Evolutionary conservation across 2,888 invertebrate species (phyloP).

Genomic region (Heteromurus nitidus): DNA sequence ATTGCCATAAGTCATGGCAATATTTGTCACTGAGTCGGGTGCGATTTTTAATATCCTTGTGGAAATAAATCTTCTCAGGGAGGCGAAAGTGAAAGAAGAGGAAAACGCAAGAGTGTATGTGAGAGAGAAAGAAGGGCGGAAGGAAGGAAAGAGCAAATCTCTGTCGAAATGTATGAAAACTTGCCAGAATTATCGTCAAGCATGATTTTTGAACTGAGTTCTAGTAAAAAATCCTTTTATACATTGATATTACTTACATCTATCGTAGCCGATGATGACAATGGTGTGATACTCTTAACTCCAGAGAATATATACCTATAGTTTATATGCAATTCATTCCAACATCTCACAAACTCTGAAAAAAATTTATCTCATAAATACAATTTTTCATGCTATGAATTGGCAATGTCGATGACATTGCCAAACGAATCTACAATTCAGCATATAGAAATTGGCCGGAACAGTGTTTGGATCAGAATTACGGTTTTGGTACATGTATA

Average conservation of each 20-base stretch:
- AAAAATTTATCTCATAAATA: too few species aligned
- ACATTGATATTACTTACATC: not conserved
- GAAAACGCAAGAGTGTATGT: too few species aligned
- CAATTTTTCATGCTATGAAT: not conserved
- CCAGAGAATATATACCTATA: too few species aligned
- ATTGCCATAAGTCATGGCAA: slow-evolving; percentile 62
- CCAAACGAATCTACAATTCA: too few species aligned
- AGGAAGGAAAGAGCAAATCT: slow-evolving; percentile 22
- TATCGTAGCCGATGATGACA: not conserved
- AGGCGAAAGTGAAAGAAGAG: slow-evolving; percentile 30
- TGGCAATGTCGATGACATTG: not conserved
- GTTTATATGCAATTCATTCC: too few species aligned
- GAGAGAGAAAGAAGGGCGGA: not conserved
- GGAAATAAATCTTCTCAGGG: slow-evolving; percentile 62
- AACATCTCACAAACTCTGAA: too few species aligned
- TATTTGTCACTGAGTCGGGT: slow-evolving; percentile 63
- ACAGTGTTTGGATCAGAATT: too few species aligned
- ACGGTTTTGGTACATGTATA: too few species aligned
- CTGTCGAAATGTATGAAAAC: slow-evolving; percentile 33
- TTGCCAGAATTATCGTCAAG: slow-evolving; percentile 21
- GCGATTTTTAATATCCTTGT: slow-evolving; percentile 64
- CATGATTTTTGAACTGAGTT: slow-evolving; percentile 14
- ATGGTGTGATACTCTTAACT: too few species aligned
- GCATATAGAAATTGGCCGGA: too few species aligned
- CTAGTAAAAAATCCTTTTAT: not conserved